phyloP scores from a whole-genome alignment of 2,797 vertebrate species.

The Gymnoscopelus microlampas region DNA sequence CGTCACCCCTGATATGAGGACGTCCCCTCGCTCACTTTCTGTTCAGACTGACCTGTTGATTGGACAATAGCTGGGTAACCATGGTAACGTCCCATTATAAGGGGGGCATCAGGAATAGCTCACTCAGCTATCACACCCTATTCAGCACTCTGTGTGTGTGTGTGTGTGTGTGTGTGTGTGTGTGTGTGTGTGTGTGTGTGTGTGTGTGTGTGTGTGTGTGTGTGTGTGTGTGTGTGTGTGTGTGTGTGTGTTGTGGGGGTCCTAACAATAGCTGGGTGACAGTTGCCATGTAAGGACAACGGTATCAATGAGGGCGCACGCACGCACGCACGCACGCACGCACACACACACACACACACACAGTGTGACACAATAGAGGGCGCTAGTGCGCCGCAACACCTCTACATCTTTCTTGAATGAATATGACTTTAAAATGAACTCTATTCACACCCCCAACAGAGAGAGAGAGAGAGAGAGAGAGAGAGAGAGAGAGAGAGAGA shows the following conservation, averaged over 20 bases:
- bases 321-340: not conserved
- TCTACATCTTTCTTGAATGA: no score
- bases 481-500: conserved; percentile 37
- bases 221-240: conserved; percentile 1
- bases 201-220: conserved; percentile 8
- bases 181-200: conserved; percentile 9
- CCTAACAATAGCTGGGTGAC: conserved; percentile 50
- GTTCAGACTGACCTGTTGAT: no score
- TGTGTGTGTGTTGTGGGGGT: conserved; percentile 33
- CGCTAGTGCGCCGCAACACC: no score
- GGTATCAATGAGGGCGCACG: conserved; percentile 19
- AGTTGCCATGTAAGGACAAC: conserved; percentile 52
- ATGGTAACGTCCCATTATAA: conserved; percentile 53
- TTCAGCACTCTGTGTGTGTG: conserved; percentile 51
- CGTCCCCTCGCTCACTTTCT: no score
- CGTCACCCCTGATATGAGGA: no score
- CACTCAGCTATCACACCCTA: conserved; percentile 68
- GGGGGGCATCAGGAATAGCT: conserved; percentile 49
- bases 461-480: not conserved
- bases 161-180: conserved; percentile 1
- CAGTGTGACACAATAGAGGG: no score
- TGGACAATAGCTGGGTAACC: conserved; percentile 66
- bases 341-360: not conserved
- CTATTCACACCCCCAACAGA: no score
- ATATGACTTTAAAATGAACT: no score